Evolutionary conservation across 2,797 vertebrate genomes (phyloP).

Genomic region (Lepus townsendii): DNA sequence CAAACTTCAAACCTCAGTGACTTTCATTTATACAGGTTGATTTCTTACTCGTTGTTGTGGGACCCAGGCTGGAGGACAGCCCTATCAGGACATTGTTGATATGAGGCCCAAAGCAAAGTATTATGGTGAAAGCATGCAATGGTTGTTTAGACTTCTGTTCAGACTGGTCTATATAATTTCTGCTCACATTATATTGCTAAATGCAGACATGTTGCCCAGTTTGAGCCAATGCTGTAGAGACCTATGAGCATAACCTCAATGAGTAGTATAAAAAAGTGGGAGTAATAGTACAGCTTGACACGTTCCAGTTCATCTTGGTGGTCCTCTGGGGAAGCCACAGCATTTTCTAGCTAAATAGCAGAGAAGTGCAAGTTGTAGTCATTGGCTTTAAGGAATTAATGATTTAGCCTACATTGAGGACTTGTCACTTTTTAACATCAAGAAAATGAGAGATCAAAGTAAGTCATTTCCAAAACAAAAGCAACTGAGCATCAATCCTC

Average conservation of each 20-base stretch:
- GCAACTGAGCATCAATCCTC: not conserved
- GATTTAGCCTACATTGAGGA: not conserved
- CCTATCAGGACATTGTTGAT: not conserved
- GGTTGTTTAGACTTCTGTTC: not conserved
- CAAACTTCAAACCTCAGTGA: not conserved
- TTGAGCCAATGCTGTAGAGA: not conserved
- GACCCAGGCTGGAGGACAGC: not conserved
- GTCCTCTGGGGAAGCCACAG: not conserved
- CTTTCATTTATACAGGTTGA: not conserved
- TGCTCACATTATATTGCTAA: not conserved
- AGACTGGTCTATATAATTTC: not conserved
- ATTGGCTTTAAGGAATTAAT: not conserved
- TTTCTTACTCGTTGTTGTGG: not conserved
- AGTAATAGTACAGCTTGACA: not conserved
- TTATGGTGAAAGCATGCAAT: too few relatives aligned
- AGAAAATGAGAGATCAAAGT: constrained; percentile 29
- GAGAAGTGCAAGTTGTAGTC: not conserved
- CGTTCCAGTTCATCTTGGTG: not conserved
- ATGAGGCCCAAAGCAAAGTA: not conserved
- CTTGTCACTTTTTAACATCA: not conserved
- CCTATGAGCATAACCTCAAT: not conserved
- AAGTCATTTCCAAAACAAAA: constrained; percentile 10
- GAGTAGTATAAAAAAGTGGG: not conserved
- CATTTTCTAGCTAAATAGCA: not conserved
- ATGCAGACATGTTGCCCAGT: not conserved